Conservation (phyloP, 2,888 invertebrate species). For the Barypeithes pellucidus region DNA sequence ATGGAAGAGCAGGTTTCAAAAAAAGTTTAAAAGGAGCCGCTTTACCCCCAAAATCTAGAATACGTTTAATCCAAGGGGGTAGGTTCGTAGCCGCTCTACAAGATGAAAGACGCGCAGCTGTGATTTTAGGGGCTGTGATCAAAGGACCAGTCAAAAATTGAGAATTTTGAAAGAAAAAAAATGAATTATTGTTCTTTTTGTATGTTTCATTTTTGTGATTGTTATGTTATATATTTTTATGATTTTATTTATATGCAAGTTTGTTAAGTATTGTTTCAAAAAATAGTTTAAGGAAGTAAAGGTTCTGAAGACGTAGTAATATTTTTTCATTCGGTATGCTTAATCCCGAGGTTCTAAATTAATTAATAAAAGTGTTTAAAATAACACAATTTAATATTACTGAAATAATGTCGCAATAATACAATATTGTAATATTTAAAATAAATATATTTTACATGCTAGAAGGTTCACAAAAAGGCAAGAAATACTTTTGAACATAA, state of each 20-base stretch:
- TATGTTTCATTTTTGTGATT: neutral
- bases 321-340: no score
- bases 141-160: conserved; percentile 23
- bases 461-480: neutral
- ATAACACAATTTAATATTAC: no score
- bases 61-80: conserved; percentile 27
- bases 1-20: conserved; percentile 46
- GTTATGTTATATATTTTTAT: conserved; percentile 3
- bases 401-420: neutral
- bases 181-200: conserved; percentile 8
- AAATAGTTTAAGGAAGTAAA: neutral
- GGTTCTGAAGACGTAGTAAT: no score
- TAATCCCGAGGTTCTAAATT: no score
- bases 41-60: conserved; percentile 31
- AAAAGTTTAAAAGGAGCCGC: conserved; percentile 36
- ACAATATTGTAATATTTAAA: neutral
- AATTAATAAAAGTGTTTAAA: no score
- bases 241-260: neutral
- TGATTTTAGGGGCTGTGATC: conserved; percentile 38
- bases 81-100: conserved; percentile 32
- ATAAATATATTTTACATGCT: neutral
- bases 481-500: neutral
- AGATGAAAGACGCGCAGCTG: conserved; percentile 6
- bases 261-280: neutral
- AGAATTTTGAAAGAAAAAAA: neutral